Evolutionary conservation across 2,113 vertebrate genomes (phyloP).

Genomic region (Psittacula cyanocephala): DNA sequence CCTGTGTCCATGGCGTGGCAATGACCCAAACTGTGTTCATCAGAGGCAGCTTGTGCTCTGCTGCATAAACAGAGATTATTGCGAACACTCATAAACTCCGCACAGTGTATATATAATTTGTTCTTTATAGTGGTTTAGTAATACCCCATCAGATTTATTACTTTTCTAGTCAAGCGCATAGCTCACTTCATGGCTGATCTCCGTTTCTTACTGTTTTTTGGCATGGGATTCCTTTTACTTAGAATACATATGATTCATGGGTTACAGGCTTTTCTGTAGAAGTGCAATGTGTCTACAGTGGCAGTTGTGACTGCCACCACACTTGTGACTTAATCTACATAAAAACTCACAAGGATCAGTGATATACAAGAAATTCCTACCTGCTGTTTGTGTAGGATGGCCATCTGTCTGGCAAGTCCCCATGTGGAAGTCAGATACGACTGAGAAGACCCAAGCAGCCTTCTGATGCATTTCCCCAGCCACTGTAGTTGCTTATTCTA

Average conservation of each 20-base stretch:
- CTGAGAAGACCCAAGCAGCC: background rate
- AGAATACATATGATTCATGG: constrained; percentile 14
- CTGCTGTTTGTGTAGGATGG: constrained; percentile 20
- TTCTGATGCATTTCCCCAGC: constrained; percentile 8
- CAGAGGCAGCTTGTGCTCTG: background rate
- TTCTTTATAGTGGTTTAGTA: background rate
- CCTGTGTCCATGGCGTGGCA: background rate
- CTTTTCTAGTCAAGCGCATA: background rate
- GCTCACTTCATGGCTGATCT: background rate
- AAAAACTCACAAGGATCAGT: background rate
- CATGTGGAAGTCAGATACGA: background rate
- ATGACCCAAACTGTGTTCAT: background rate
- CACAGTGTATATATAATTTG: background rate
- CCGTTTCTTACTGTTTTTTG: background rate
- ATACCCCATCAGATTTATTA: background rate
- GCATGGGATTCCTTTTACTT: background rate
- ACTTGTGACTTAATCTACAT: background rate
- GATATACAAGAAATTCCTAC: constrained; percentile 34
- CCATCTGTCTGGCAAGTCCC: constrained; percentile 35
- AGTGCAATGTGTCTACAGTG: background rate
- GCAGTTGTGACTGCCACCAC: background rate
- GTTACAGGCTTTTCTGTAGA: constrained; percentile 8
- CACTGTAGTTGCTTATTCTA: background rate
- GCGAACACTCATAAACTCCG: background rate
- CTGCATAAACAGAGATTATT: background rate